phyloP scores from a whole-genome alignment of 2,113 vertebrate genomes.

The Bujurquina vittata region DNA sequence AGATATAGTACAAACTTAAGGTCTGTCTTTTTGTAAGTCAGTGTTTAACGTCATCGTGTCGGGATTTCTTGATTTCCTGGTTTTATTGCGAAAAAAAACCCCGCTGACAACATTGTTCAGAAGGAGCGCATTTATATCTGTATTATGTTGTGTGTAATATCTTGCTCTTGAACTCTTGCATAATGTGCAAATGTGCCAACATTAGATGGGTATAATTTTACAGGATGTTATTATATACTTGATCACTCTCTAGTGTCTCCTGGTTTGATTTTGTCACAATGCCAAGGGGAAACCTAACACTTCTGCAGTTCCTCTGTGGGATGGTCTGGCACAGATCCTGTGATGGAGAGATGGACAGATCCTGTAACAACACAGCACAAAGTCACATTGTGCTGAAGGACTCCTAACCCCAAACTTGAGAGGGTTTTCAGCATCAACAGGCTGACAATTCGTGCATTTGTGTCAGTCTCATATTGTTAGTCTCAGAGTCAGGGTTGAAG shows the following conservation, averaged over 20 bases:
- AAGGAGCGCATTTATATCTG: background rate
- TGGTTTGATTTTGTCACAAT: constrained; percentile 50
- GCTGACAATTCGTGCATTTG: constrained; percentile 3
- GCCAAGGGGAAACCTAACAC: constrained; percentile 26
- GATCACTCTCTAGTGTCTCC: background rate
- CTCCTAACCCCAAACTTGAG: constrained; percentile 12
- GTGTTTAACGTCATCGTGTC: background rate
- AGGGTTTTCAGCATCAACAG: constrained; percentile 14
- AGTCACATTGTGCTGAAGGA: constrained; percentile 40
- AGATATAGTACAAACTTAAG: background rate
- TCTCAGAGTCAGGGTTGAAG: background rate
- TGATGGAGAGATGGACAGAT: constrained; percentile 31
- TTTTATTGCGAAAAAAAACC: background rate
- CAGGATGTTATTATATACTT: background rate
- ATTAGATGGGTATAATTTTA: background rate
- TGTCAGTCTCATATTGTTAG: constrained; percentile 6
- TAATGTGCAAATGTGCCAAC: background rate
- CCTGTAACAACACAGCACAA: constrained; percentile 46
- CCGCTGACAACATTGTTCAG: background rate
- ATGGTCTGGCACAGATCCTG: constrained; percentile 33
- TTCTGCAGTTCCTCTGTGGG: constrained; percentile 25
- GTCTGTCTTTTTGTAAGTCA: background rate
- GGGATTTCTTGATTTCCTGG: background rate
- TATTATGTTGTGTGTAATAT: background rate
- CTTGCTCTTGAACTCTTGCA: background rate